A percentile compares a stretch with the other conserved stretches of the same genome.
phyloP scores from a whole-genome alignment of 2,113 vertebrate genomes.

The Engystomops pustulosus region DNA sequence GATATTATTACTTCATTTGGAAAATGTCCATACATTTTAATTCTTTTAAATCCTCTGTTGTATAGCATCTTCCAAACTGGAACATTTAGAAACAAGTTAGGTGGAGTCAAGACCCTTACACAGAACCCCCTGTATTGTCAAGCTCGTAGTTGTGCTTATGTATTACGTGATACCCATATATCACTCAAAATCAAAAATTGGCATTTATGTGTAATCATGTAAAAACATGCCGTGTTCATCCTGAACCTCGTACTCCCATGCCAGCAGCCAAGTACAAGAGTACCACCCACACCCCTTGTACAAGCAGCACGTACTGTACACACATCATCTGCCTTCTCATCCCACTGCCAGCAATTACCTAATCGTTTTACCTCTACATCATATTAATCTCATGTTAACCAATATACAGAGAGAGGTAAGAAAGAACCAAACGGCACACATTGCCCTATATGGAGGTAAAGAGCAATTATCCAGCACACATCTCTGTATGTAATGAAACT shows the following conservation, averaged over 20 bases:
- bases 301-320: slow-evolving; percentile 13
- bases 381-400: neutral
- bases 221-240: slow-evolving; percentile 5
- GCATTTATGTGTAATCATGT: neutral
- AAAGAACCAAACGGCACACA: no score
- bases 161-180: neutral
- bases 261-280: slow-evolving; percentile 21
- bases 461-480: no score
- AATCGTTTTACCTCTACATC: neutral
- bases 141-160: no score
- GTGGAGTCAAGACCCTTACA: no score
- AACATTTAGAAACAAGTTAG: no score
- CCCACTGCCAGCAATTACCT: neutral
- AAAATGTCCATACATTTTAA: no score
- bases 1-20: no score
- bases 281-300: slow-evolving; percentile 8
- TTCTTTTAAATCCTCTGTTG: no score
- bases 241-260: neutral
- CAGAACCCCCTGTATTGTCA: no score
- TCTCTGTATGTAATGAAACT: no score
- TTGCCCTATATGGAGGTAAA: no score
- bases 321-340: slow-evolving; percentile 41
- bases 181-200: slow-evolving; percentile 12
- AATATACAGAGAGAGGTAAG: neutral
- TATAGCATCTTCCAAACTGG: no score